Evolutionary conservation across 2,797 vertebrate genomes (phyloP).

Genomic region (Psittacula derbiana): DNA sequence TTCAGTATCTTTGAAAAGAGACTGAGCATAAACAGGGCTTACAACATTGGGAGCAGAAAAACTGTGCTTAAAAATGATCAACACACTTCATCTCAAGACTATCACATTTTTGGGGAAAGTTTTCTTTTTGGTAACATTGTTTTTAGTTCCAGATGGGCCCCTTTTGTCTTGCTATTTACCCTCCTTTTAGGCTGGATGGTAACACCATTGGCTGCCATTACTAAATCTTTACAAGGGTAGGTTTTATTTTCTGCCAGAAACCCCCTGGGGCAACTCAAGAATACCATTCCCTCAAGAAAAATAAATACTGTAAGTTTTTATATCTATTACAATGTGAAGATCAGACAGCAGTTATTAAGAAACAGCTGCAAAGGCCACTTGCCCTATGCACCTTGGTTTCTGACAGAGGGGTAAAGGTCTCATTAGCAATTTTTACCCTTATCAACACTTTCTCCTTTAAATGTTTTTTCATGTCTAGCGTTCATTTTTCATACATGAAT

Average conservation of each 20-base stretch:
- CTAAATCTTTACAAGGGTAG: neutral
- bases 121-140: neutral
- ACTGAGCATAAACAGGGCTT: neutral
- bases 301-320: neutral
- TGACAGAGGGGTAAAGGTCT: neutral
- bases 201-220: neutral
- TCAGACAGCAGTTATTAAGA: neutral
- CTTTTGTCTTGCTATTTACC: neutral
- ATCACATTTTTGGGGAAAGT: neutral
- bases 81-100: neutral
- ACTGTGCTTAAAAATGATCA: neutral
- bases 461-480: rapidly evolving
- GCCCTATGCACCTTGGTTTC: neutral
- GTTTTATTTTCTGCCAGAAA: neutral
- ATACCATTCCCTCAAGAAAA: neutral
- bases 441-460: neutral
- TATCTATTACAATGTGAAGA: neutral
- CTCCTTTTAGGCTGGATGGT: neutral
- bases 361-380: neutral
- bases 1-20: neutral
- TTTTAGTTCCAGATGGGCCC: neutral
- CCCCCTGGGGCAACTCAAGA: neutral
- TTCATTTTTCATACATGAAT: neutral
- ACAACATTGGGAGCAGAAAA: neutral
- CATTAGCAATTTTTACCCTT: neutral